Percentiles rank a stretch among this genome's conserved stretches.
Evolutionary conservation across 2,797 vertebrate genomes (phyloP).

Genomic region (Macropodus opercularis): DNA sequence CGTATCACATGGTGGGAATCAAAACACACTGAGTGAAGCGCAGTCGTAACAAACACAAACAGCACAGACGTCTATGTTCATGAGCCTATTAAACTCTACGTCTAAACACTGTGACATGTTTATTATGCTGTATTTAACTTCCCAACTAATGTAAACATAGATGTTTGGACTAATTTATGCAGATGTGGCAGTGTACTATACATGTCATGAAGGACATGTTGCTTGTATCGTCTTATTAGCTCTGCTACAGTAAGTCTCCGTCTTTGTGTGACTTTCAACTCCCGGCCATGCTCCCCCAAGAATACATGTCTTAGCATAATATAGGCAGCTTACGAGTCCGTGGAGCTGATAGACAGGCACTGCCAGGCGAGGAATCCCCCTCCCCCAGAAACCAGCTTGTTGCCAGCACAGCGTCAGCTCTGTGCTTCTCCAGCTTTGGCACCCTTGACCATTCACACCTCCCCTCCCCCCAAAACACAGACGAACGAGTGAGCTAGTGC

Average conservation of each 20-base stretch:
- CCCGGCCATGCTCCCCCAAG: constrained; percentile 63
- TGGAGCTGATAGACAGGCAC: constrained; percentile 52
- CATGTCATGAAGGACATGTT: constrained; percentile 26
- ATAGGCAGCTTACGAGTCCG: constrained; percentile 68
- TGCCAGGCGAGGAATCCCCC: constrained; percentile 44
- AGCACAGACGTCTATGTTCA: constrained; percentile 59
- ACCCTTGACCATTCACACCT: constrained; percentile 62
- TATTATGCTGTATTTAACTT: constrained; percentile 26
- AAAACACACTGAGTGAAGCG: constrained; percentile 50
- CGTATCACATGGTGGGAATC: constrained; percentile 53
- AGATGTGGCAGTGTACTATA: constrained; percentile 12
- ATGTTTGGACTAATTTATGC: constrained; percentile 32
- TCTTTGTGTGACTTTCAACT: constrained; percentile 81
- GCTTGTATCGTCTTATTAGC: constrained; percentile 37
- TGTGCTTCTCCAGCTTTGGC: constrained; percentile 59
- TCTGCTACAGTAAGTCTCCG: constrained; percentile 53
- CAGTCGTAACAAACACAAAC: constrained; percentile 51
- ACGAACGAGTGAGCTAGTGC: constrained; percentile 22
- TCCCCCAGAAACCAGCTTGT: constrained; percentile 9
- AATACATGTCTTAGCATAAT: constrained; percentile 78
- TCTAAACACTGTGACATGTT: constrained; percentile 32
- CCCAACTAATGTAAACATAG: constrained; percentile 16
- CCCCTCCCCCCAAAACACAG: constrained; percentile 47
- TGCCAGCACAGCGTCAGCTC: constrained; percentile 62
- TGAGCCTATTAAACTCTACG: constrained; percentile 36